Evolutionary conservation across 2,888 invertebrate genomes (phyloP).

Genomic region (Dexiosoma caninum): DNA sequence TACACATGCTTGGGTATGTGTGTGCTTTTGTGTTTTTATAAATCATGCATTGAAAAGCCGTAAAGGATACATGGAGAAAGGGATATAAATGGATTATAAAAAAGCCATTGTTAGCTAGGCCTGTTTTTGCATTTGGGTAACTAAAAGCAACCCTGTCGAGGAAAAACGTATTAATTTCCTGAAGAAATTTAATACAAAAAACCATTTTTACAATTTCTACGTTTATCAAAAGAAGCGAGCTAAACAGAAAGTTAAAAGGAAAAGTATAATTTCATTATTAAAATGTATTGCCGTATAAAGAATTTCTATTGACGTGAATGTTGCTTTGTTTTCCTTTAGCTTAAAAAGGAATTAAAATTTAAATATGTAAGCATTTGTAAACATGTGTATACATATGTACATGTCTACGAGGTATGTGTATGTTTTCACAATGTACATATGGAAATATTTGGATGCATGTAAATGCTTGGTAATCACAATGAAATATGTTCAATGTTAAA

Average conservation of each 20-base stretch:
- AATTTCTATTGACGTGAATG: neutral
- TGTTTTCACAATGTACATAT: too few species aligned
- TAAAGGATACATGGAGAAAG: slow-evolving; percentile 45
- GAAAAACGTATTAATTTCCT: slow-evolving; percentile 48
- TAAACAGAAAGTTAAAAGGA: slow-evolving; percentile 15
- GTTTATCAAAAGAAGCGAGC: slow-evolving; percentile 27
- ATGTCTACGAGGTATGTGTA: too few species aligned
- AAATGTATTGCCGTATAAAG: neutral
- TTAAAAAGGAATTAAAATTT: slow-evolving; percentile 46
- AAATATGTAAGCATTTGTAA: neutral
- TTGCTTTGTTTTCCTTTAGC: neutral
- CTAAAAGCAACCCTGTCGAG: neutral
- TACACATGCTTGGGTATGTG: neutral
- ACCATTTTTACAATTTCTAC: slow-evolving; percentile 4
- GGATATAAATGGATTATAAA: slow-evolving; percentile 57
- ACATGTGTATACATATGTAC: neutral
- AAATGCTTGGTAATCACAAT: neutral
- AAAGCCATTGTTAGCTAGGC: slow-evolving; percentile 20
- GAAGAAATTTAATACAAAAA: slow-evolving; percentile 41
- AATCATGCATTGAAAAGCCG: slow-evolving; percentile 27
- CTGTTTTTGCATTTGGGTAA: neutral
- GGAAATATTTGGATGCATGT: neutral
- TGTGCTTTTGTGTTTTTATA: neutral
- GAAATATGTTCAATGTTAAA: slow-evolving; percentile 8
- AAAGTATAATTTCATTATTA: slow-evolving; percentile 33